Percentiles rank a stretch among this genome's conserved stretches.
Evolutionary conservation across 2,113 vertebrate species (phyloP).

Genomic region (Mesembrinibis cayennensis): DNA sequence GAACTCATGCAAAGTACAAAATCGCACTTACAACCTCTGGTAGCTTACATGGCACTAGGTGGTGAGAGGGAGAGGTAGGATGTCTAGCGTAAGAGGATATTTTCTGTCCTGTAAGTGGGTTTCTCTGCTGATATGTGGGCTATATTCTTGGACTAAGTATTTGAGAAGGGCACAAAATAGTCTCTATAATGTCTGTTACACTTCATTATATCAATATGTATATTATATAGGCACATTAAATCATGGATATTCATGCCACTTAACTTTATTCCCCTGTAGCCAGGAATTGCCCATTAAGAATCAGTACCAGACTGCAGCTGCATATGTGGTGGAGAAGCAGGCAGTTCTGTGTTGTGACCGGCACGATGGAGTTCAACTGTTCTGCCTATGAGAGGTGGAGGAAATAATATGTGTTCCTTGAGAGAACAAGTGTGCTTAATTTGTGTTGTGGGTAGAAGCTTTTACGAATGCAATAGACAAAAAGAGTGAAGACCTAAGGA

Average conservation of each 20-base stretch:
- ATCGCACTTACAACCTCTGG: background rate
- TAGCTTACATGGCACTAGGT: background rate
- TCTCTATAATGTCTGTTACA: background rate
- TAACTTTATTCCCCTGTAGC: background rate
- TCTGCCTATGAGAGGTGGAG: background rate
- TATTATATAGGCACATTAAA: background rate
- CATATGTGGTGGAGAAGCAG: background rate
- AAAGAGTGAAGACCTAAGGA: background rate
- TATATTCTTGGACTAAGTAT: background rate
- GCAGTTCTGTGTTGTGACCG: background rate
- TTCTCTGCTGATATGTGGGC: background rate
- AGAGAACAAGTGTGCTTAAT: background rate
- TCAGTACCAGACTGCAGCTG: background rate
- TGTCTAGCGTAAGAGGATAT: background rate
- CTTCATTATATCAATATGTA: background rate
- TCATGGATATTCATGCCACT: background rate
- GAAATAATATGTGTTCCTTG: background rate
- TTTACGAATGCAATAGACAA: background rate
- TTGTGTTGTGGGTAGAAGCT: background rate
- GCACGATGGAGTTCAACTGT: accelerated
- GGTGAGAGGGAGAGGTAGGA: background rate
- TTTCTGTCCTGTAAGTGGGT: background rate
- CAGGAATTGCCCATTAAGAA: background rate
- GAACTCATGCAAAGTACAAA: background rate
- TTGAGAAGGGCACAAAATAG: background rate